Conservation (phyloP, 1,140 invertebrate species). For the Leptinotarsa undecemlineata region DNA sequence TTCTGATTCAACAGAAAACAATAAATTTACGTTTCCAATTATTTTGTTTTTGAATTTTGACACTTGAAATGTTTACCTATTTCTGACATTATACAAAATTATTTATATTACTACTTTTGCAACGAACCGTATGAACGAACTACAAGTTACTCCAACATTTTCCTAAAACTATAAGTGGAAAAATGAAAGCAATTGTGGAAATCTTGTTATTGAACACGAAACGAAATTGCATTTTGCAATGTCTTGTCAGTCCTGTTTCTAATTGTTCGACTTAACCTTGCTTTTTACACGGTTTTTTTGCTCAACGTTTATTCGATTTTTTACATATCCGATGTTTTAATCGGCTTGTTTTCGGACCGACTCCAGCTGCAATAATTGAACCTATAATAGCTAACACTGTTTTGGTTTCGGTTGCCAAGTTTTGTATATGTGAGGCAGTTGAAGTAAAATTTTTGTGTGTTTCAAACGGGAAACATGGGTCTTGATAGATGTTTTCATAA, state of each 20-base stretch:
- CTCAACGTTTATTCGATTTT: background rate
- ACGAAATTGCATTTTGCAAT: conserved; percentile 22
- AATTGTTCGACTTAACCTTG: conserved; percentile 9
- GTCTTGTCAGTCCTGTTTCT: conserved; percentile 9
- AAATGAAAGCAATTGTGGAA: too few relatives aligned
- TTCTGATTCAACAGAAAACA: too few relatives aligned
- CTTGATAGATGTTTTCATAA: background rate
- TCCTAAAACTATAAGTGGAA: too few relatives aligned
- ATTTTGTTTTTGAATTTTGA: too few relatives aligned
- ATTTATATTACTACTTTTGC: too few relatives aligned
- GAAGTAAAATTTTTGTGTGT: conserved; percentile 7
- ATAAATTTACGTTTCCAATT: too few relatives aligned
- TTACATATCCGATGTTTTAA: background rate
- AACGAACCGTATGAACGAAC: too few relatives aligned
- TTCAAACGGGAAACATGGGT: background rate
- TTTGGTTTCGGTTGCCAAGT: conserved; percentile 10
- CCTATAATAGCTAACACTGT: background rate
- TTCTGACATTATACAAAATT: too few relatives aligned
- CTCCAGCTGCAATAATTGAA: conserved; percentile 4
- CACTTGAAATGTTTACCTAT: too few relatives aligned
- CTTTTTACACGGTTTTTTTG: conserved; percentile 5
- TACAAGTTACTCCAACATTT: too few relatives aligned
- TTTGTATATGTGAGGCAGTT: background rate
- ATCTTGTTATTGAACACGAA: background rate
- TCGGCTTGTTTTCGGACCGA: background rate